These are phyloP conservation scores for Radopholus similis DNA, from an alignment of 1,140 invertebrate genomes.

Conservation along the genomic window DNA sequence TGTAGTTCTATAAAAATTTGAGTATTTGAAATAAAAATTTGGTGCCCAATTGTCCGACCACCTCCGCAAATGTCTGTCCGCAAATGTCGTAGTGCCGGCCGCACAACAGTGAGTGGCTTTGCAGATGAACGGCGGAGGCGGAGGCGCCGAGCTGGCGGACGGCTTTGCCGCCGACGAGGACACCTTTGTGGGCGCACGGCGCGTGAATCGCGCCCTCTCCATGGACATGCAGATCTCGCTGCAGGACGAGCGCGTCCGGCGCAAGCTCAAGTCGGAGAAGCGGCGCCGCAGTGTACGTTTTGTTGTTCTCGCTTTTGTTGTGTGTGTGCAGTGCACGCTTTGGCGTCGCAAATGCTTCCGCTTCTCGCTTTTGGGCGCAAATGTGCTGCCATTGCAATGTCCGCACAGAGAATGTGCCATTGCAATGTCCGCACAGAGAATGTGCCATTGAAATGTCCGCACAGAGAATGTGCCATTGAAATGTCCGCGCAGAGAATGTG, in stretches of 20 bases:
- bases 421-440: too few species aligned
- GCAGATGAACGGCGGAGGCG: too few species aligned
- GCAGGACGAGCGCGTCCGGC: conserved; percentile 25
- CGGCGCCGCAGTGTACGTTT: conserved; percentile 37
- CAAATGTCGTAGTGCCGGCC: neutral
- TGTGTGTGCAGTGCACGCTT: neutral
- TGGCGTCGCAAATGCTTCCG: neutral
- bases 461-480: too few species aligned
- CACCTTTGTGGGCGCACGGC: conserved; percentile 23
- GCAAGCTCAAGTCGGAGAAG: conserved; percentile 24
- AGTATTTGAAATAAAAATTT: too few species aligned
- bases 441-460: too few species aligned
- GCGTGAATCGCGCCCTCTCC: conserved; percentile 43
- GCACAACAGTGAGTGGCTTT: too few species aligned
- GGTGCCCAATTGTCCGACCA: too few species aligned
- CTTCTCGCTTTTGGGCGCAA: neutral
- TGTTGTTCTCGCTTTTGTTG: conserved; percentile 15
- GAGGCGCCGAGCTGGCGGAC: neutral
- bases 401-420: too few species aligned
- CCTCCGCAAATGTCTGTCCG: neutral
- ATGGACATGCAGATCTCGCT: conserved; percentile 59
- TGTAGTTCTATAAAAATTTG: too few species aligned
- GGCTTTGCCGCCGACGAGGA: neutral
- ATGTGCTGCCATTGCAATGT: neutral
- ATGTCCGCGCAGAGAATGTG: too few species aligned